A percentile compares a stretch with the other conserved stretches of the same genome.
Evolutionary conservation across 2,113 vertebrate species (phyloP).

Genomic region (Miniopterus natalensis): DNA sequence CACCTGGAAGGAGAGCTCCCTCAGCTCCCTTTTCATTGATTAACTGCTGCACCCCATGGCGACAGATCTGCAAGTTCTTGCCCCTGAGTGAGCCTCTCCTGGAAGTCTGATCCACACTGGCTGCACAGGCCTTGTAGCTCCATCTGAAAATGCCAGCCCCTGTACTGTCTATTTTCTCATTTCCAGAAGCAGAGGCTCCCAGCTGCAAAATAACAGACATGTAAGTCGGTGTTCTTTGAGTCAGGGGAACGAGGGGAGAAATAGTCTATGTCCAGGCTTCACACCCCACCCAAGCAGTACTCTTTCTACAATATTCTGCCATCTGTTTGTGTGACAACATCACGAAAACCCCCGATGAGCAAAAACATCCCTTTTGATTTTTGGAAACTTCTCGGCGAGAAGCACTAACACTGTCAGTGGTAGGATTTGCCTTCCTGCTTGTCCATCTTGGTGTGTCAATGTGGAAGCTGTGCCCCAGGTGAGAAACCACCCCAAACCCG

Average conservation of each 20-base stretch:
- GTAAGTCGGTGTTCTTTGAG: background rate
- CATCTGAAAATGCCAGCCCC: too few species aligned
- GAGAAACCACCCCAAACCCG: accelerated
- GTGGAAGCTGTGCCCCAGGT: accelerated
- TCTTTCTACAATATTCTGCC: background rate
- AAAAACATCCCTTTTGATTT: background rate
- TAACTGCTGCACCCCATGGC: accelerated
- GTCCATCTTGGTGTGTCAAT: accelerated
- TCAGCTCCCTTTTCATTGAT: background rate
- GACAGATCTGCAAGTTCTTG: accelerated
- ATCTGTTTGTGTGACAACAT: accelerated
- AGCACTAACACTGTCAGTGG: accelerated
- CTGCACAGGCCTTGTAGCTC: too few species aligned
- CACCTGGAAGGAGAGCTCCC: accelerated
- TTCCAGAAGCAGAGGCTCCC: background rate
- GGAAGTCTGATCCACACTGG: accelerated
- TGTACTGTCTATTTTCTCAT: accelerated
- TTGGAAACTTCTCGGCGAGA: accelerated
- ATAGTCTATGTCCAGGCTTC: accelerated
- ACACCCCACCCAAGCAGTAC: accelerated
- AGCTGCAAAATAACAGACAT: accelerated
- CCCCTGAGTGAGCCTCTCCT: accelerated
- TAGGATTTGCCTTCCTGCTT: accelerated
- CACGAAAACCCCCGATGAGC: background rate
- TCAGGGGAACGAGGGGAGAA: accelerated